phyloP scores from a whole-genome alignment of 2,113 vertebrate genomes.

The Phainopepla nitens region DNA sequence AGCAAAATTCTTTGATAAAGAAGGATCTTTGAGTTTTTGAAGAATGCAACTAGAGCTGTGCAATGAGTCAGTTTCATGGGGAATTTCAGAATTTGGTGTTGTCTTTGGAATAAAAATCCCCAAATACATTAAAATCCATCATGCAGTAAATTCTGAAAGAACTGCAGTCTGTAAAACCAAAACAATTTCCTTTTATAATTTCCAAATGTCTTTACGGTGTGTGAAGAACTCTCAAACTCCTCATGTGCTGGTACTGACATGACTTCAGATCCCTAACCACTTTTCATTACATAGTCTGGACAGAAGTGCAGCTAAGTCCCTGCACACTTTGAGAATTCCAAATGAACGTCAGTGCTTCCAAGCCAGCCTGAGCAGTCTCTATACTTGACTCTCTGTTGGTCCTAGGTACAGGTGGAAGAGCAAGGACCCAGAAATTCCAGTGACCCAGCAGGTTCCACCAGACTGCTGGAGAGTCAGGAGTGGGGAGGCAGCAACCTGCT shows the following conservation, averaged over 20 bases:
- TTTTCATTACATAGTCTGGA: not conserved
- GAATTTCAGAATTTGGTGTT: not conserved
- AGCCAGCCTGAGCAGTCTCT: not conserved
- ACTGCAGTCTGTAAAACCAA: not conserved
- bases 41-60: not conserved
- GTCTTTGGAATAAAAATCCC: not conserved
- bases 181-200: not conserved
- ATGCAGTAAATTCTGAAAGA: not conserved
- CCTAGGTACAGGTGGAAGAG: not conserved
- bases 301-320: not conserved
- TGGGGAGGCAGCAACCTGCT: not conserved
- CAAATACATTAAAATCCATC: not conserved
- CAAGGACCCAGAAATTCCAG: not conserved
- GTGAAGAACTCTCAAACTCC: not conserved
- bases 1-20: not conserved
- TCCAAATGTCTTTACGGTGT: not conserved
- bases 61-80: not conserved
- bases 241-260: not conserved
- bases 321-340: not conserved
- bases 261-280: not conserved
- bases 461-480: not conserved
- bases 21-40: not conserved
- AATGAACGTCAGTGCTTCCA: not conserved
- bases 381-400: not conserved
- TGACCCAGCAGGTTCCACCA: not conserved